Evolutionary conservation across 2,797 vertebrate species (phyloP).

Genomic region (Natrix natrix): DNA sequence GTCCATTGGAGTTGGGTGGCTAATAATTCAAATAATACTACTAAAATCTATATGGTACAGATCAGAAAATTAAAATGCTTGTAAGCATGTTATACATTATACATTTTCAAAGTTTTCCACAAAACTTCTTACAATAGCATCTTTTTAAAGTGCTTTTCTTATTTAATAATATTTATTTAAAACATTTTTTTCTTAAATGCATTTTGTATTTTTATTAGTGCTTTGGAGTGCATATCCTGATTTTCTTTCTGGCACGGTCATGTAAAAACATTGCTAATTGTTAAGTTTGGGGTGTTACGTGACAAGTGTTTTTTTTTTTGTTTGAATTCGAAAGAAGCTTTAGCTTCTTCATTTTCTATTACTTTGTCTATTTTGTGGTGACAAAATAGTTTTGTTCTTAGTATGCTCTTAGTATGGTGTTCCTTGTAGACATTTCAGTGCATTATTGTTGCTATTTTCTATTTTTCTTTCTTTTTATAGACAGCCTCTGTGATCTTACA

Average conservation of each 20-base stretch:
- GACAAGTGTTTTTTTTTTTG: not conserved
- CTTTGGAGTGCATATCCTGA: slow-evolving; percentile 4
- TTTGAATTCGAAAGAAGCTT: not conserved
- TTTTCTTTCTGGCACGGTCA: slow-evolving; percentile 13
- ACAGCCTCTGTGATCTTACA: not conserved
- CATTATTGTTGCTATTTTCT: not conserved
- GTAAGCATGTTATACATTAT: slow-evolving; percentile 38
- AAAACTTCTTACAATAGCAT: not conserved
- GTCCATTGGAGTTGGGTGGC: not conserved
- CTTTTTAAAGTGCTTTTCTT: slow-evolving; percentile 50
- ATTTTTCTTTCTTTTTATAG: not conserved
- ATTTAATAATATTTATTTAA: slow-evolving; percentile 46
- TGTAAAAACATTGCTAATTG: not conserved
- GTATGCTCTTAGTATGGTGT: not conserved
- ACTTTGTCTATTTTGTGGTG: not conserved
- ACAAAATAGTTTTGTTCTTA: not conserved
- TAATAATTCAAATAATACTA: not conserved
- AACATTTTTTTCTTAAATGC: slow-evolving; percentile 1
- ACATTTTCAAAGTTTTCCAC: slow-evolving; percentile 44
- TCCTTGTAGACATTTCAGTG: not conserved
- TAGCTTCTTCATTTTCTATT: not conserved
- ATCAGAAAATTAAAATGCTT: slow-evolving; percentile 34
- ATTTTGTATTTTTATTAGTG: slow-evolving; percentile 37
- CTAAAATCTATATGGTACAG: slow-evolving; percentile 32
- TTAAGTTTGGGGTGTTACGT: not conserved